A percentile compares a stretch with the other conserved stretches of the same genome.
These are phyloP conservation scores for Gephyroberyx darwinii DNA, from an alignment of 2,797 vertebrate genomes.

Conservation along the genomic window DNA sequence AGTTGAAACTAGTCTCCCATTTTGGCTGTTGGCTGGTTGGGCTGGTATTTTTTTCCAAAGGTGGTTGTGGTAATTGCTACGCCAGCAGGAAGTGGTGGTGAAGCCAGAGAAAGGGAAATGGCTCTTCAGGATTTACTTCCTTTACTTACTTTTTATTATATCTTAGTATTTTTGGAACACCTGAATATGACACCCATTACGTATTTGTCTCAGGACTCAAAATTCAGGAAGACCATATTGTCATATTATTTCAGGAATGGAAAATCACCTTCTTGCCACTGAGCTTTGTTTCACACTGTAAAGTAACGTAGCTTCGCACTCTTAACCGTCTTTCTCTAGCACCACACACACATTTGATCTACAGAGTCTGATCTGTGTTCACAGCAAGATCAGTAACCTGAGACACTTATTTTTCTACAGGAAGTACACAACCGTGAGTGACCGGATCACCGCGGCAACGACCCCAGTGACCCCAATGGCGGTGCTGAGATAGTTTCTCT, in stretches of 20 bases:
- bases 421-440: conserved; percentile 43
- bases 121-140: conserved; percentile 8
- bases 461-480: conserved; percentile 49
- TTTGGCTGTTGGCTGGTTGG: conserved; percentile 35
- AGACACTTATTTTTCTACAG: conserved; percentile 28
- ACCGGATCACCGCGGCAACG: conserved; percentile 50
- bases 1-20: neutral
- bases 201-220: neutral
- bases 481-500: conserved; percentile 44
- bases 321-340: conserved; percentile 16
- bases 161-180: neutral
- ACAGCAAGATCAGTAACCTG: conserved; percentile 32
- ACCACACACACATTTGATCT: conserved; percentile 32
- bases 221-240: neutral
- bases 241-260: neutral
- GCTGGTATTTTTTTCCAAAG: conserved; percentile 10
- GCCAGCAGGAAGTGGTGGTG: conserved; percentile 37
- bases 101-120: conserved; percentile 6
- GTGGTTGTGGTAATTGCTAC: conserved; percentile 25
- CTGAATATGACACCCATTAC: neutral
- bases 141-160: neutral
- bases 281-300: neutral
- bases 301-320: conserved; percentile 5
- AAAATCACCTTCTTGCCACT: neutral
- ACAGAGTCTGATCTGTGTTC: conserved; percentile 24